Evolutionary conservation across 2,797 vertebrate genomes (phyloP).

Genomic region (Siniperca obscura): DNA sequence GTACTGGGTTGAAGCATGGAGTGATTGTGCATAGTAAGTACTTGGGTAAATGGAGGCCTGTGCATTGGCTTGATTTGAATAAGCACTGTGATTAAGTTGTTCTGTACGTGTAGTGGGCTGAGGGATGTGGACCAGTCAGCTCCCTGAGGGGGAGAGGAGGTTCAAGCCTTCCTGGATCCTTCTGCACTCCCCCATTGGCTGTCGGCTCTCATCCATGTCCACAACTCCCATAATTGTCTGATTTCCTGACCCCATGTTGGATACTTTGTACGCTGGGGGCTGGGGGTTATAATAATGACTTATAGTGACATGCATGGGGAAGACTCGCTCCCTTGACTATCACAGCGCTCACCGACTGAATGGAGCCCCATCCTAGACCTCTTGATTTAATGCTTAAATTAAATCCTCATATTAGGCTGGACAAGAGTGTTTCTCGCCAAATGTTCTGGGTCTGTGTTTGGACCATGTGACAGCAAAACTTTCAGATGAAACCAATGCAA

Average conservation of each 20-base stretch:
- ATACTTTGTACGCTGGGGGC: constrained; percentile 60
- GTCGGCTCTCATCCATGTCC: constrained; percentile 77
- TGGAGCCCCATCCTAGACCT: constrained; percentile 34
- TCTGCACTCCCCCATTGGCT: constrained; percentile 76
- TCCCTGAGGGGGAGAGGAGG: constrained; percentile 68
- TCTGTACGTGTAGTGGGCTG: constrained; percentile 55
- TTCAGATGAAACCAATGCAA: constrained; percentile 10
- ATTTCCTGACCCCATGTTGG: constrained; percentile 68
- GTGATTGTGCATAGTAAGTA: constrained; percentile 42
- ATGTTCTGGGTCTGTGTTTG: constrained; percentile 1
- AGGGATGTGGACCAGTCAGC: constrained; percentile 73
- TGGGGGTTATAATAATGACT: constrained; percentile 75
- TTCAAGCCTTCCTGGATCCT: constrained; percentile 67
- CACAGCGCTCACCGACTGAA: constrained; percentile 27
- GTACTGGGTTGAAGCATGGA: constrained; percentile 9
- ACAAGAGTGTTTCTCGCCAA: constrained; percentile 6
- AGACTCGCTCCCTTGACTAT: constrained; percentile 59
- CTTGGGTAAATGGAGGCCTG: constrained; percentile 36
- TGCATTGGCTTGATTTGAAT: constrained; percentile 67
- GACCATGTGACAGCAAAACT: constrained; percentile 13
- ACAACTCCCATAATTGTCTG: constrained; percentile 75
- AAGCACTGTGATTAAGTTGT: constrained; percentile 66
- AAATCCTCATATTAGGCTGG: constrained; percentile 35
- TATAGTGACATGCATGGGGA: constrained; percentile 71
- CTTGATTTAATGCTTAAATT: constrained; percentile 55